These are phyloP conservation scores for Suncus etruscus DNA, from an alignment of 2,113 vertebrate species.

Conservation along the genomic window DNA sequence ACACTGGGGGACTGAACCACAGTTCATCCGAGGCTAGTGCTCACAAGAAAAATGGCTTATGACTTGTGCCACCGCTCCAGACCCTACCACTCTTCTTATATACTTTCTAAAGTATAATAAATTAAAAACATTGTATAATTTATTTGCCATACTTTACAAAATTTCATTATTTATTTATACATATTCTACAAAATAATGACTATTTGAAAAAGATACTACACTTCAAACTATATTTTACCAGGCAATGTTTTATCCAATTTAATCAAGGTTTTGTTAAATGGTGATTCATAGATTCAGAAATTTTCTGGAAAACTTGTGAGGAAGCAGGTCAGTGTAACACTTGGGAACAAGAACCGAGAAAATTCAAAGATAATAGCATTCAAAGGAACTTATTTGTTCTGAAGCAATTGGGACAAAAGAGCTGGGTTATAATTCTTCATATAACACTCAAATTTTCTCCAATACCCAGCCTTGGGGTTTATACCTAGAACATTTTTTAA, in stretches of 20 bases:
- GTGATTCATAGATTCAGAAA: not conserved
- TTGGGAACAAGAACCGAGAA: too few species aligned
- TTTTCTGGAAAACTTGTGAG: not conserved
- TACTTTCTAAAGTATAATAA: not conserved
- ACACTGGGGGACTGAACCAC: too few species aligned
- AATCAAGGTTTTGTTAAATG: not conserved
- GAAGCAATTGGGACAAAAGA: too few species aligned
- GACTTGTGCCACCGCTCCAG: too few species aligned
- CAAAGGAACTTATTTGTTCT: too few species aligned
- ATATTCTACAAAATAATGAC: not conserved
- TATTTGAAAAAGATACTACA: not conserved
- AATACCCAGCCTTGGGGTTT: too few species aligned
- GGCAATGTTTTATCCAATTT: not conserved
- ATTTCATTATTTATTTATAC: not conserved
- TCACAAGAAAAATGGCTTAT: too few species aligned
- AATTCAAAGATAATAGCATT: too few species aligned
- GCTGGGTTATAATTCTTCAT: too few species aligned
- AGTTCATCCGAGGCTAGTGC: too few species aligned
- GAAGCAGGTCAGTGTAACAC: not conserved
- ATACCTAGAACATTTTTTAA: too few species aligned
- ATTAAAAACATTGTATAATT: not conserved
- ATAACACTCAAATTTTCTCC: too few species aligned
- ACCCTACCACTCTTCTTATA: not conserved
- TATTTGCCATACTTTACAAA: not conserved
- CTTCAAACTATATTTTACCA: not conserved